phyloP scores from a whole-genome alignment of 2,888 invertebrate species.

The Volucella bombylans region DNA sequence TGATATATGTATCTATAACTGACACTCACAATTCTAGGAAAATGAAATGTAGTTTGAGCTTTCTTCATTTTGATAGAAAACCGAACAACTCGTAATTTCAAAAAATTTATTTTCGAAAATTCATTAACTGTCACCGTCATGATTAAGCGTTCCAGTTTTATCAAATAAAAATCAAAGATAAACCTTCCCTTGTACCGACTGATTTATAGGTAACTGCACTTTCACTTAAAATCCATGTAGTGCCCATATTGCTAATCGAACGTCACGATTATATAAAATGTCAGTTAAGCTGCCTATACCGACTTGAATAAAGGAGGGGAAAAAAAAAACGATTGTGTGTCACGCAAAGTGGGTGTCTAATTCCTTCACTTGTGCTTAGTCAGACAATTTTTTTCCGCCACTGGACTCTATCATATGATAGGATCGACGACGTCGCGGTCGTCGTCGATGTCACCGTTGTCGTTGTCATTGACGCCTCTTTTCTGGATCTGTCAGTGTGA shows the following conservation, averaged over 20 bases:
- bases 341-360: slow-evolving; percentile 36
- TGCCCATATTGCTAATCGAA: background rate
- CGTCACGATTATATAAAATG: slow-evolving; percentile 9
- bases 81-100: too few species aligned
- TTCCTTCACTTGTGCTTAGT: slow-evolving; percentile 22
- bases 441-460: background rate
- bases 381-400: slow-evolving; percentile 14
- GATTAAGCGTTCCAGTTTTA: too few species aligned
- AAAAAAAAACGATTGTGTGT: slow-evolving; percentile 46
- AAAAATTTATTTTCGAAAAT: too few species aligned
- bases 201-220: too few species aligned
- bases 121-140: too few species aligned
- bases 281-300: slow-evolving; percentile 3
- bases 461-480: slow-evolving; percentile 49
- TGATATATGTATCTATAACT: too few species aligned
- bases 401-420: slow-evolving; percentile 23
- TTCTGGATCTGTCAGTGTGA: slow-evolving; percentile 51
- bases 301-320: background rate
- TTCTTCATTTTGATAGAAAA: too few species aligned
- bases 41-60: too few species aligned
- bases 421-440: slow-evolving; percentile 9
- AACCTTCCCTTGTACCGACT: too few species aligned
- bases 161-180: too few species aligned
- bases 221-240: too few species aligned
- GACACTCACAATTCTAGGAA: too few species aligned